Base-by-base conservation (phyloP, 2,113 vertebrate species). In the Rostratula benghalensis region DNA sequence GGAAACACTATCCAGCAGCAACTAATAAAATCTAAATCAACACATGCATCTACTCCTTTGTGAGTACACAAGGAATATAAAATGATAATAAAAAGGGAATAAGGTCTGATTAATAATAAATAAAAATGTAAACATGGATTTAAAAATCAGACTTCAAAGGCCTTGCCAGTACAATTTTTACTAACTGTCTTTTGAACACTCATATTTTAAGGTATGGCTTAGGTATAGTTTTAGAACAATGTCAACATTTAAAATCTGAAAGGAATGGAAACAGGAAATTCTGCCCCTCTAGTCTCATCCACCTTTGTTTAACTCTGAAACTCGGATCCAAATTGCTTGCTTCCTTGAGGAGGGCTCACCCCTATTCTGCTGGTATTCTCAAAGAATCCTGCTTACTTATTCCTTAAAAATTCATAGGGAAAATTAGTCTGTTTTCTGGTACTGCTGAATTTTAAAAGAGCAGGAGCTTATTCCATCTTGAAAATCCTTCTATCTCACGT, bases 321-420 rank as follows among this genome's bases (percentile, higher is more conserved):
- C 9, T 87, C 39, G 53, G 33, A 74, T 46, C 9, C 35, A 94
- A 48, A 82, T 75, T 71, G 65, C 30, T 88, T 83, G 33, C 59
- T 92, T 91, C 50, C 79, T 84, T 82, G 63, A 87, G n/a, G 43
- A 68, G 17, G 33, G 80, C 18, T 89, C 48, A 50, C 10, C 18
- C 33, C 30, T 56, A 51, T 33, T 85, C 57, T 82, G n/a, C 48
- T 65, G 65, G 71, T 64, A 69, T 56, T 54, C 61, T 84, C 57
- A 96, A 92, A 96, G 78, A 61, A 77, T 71, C 43, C 46, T 63
- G 9, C 59, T 93, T 60, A 91, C 16, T 81, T 79, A 64, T 87
- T 77, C 14, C 78, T n/a, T 89, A 83, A 85, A 93, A 94, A 94
- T 64, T 35, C n/a, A 50, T 4, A 57, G 37, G 59, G 60, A 14